Base-by-base conservation (phyloP, 2,888 invertebrate genomes). In the Drosophila tanythrix region DNA sequence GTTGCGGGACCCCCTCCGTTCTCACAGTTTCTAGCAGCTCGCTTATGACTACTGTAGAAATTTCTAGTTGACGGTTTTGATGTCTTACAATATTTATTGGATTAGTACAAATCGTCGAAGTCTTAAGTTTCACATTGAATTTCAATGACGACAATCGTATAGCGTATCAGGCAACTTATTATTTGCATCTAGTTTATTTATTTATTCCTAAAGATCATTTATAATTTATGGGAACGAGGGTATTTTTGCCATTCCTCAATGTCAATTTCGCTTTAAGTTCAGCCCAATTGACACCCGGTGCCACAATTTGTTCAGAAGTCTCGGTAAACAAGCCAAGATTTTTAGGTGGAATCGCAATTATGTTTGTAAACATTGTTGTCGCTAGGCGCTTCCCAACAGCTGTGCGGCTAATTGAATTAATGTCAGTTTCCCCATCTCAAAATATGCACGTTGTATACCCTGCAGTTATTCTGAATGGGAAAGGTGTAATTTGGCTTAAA, bases 211-310 rank as follows among this genome's bases (percentile, higher is more conserved):
- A 38, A 51, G 10, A 40, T 35, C 13, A 33, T 13, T 35, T 25
- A 25, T 38, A 35, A 27, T 35, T 15, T 2, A 31, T 62, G 53
- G 46, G 15, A 25, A 13, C 7, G 21, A 25, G 21, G 18, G 3
- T 40, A 38, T n/a, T 66, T 33, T 13, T 38, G 21, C 27, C 21
- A 48, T 50, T 21, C 46, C 21, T 1, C 7, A 46, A 31, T 66
- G 51, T 55, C 59, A 35, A 80, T 60, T 86, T 79, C 71, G 68
- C 43, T 46, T 48, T 62, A 74, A 77, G 51, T 58, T 63, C 27
- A 27, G 50, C 57, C 57, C 64, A 82, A 77, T 83, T 86, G 70
- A 74, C 82, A 83, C 79, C 81, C 71, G 76, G 53, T 58, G 64
- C 57, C 62, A 18, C 65, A 72, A 74, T 76, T 83, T 81, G 79